Conservation (phyloP, 1,140 invertebrate species). For the Helicoverpa armigera region DNA sequence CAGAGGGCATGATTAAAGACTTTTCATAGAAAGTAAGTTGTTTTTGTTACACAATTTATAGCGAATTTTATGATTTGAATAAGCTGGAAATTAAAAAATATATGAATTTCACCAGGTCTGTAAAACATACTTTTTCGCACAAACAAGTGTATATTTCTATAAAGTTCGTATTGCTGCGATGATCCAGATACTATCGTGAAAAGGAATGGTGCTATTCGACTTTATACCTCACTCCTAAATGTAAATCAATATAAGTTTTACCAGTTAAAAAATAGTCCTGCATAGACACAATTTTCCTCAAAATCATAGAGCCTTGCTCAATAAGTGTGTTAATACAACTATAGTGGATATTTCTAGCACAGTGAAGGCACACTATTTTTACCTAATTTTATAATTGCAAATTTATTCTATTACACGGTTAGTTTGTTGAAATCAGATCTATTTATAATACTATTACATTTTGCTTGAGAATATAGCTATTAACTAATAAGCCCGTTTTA, state of each 20-base stretch:
- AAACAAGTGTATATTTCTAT: too few species aligned
- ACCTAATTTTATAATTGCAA: not conserved
- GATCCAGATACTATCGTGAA: too few species aligned
- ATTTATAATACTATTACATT: slow-evolving; percentile 55
- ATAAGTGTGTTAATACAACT: not conserved
- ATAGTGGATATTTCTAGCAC: not conserved
- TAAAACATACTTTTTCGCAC: too few species aligned
- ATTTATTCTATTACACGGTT: not conserved
- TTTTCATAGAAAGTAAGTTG: too few species aligned
- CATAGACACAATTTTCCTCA: not conserved
- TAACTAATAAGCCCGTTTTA: not conserved
- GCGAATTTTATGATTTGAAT: too few species aligned
- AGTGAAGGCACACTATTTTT: not conserved
- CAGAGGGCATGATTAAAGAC: too few species aligned
- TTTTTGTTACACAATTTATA: too few species aligned
- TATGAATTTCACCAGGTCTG: too few species aligned
- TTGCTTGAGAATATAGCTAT: slow-evolving; percentile 6
- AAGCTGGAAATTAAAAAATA: too few species aligned
- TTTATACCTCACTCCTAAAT: not conserved
- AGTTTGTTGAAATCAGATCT: slow-evolving; percentile 57
- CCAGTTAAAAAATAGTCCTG: not conserved
- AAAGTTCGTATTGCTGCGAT: too few species aligned
- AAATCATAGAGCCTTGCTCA: not conserved
- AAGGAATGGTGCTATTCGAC: too few species aligned
- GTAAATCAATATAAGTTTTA: not conserved